Base-by-base conservation (phyloP, 2,888 invertebrate genomes). In the Amphimallon solstitiale region DNA sequence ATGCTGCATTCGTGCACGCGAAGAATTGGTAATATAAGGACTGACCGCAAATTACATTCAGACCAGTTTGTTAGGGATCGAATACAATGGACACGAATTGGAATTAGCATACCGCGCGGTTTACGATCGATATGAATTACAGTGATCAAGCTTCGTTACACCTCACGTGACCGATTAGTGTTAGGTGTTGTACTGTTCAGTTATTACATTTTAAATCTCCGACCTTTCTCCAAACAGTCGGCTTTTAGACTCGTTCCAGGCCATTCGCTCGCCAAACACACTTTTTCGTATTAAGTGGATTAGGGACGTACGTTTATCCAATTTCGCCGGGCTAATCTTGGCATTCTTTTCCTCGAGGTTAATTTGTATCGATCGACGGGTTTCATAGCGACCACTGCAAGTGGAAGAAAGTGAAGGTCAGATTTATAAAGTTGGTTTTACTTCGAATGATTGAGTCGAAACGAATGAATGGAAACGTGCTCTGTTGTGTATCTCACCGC, bases 131-230 rank as follows among this genome's bases (percentile, higher is more conserved):
- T 48, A 23, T 23, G 48, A 48, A 48, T 48, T 48, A 48, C 48
- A 21, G 48, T 48, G 48, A 48, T 48, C 23, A 23, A 23, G 23
- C 23, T 23, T 48, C 23, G 48, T 48, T 48, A 48, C 48, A 48
- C 23, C 12, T 48, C 21, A 48, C 23, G 48, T 23, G 48, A 23
- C 12, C 12, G 48, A 48, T 29, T 48, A 21, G 12, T 1, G 21
- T 48, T 12, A n/a, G 19, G 19, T 45, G 14, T 19, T 14, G 45
- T 2, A 5, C 45, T 23, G 48, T 3, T 23, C n/a, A 7, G 48
- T 48, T 48, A n/a, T 23, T 48, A 5, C 40, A n/a, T 40, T 40
- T 12, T 14, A 23, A 23, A 48, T 48, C 14, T 3, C 12, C 23
- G 48, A 23, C 48, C 29, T 48, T 48, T 48, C 48, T 12, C 23